Conservation (phyloP, 2,888 invertebrate genomes). For the Clunio marinus region DNA sequence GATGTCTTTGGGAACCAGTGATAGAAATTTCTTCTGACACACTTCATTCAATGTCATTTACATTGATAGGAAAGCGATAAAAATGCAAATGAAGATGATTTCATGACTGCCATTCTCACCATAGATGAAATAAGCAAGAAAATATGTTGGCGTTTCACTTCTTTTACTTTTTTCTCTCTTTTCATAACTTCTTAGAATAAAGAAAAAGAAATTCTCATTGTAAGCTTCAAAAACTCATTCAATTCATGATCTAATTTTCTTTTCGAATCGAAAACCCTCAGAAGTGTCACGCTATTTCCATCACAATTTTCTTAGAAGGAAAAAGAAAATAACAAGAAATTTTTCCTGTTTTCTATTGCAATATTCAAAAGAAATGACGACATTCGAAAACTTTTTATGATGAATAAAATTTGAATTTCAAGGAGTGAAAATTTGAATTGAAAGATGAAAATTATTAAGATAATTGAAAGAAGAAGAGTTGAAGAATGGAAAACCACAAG, state of each 20-base stretch:
- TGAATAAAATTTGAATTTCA: neutral
- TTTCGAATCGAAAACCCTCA: neutral
- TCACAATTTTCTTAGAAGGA: neutral
- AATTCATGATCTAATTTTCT: neutral
- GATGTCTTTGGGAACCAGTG: neutral
- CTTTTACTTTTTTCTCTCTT: neutral
- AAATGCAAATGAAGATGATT: constrained; percentile 20
- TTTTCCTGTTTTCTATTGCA: neutral
- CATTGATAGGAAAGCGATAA: constrained; percentile 22
- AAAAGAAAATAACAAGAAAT: no score
- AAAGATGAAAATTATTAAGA: no score
- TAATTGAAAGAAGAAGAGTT: neutral
- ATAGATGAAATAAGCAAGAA: neutral
- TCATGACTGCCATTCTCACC: neutral
- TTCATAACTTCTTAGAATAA: neutral
- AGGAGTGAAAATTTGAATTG: neutral
- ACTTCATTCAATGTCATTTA: neutral
- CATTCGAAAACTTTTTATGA: neutral
- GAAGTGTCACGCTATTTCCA: neutral
- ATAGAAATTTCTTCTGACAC: constrained; percentile 1
- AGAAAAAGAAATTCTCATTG: no score
- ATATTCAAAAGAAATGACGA: neutral
- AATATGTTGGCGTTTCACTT: neutral
- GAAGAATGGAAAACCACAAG: neutral
- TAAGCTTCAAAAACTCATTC: no score